These are phyloP conservation scores for Drosophila pallidifrons DNA, from an alignment of 1,140 invertebrate species.

Conservation along the genomic window DNA sequence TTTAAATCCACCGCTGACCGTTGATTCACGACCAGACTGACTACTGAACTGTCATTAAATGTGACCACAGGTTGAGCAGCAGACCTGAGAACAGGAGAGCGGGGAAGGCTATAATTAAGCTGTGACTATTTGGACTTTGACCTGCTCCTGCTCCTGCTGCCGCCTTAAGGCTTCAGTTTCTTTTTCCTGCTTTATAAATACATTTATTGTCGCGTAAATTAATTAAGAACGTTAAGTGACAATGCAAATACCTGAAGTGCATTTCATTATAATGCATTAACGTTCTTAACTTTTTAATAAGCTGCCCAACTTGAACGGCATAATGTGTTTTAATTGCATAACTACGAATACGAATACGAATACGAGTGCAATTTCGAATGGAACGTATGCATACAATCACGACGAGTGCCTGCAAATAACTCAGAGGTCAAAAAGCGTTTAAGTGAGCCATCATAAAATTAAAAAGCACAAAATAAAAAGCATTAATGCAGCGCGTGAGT, in stretches of 20 bases:
- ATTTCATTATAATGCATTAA: constrained; percentile 74
- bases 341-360: neutral
- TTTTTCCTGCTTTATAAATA: neutral
- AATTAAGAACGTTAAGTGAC: constrained; percentile 69
- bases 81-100: neutral
- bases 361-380: no score
- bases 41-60: constrained; percentile 70
- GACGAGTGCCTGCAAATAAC: constrained; percentile 47
- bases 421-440: constrained; percentile 41
- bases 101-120: constrained; percentile 63
- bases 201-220: constrained; percentile 43
- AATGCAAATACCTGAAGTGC: constrained; percentile 70
- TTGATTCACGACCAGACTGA: constrained; percentile 43
- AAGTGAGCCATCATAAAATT: constrained; percentile 40
- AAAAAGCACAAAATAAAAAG: constrained; percentile 33
- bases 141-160: constrained; percentile 42
- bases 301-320: constrained; percentile 21
- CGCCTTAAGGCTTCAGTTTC: constrained; percentile 25
- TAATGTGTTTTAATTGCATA: constrained; percentile 60
- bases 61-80: constrained; percentile 56
- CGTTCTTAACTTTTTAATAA: constrained; percentile 81
- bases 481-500: constrained; percentile 3
- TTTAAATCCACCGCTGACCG: constrained; percentile 22
- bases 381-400: neutral
- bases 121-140: constrained; percentile 40